Evolutionary conservation across 2,888 invertebrate genomes (phyloP).

Genomic region (Caenorhabditis imperialis): DNA sequence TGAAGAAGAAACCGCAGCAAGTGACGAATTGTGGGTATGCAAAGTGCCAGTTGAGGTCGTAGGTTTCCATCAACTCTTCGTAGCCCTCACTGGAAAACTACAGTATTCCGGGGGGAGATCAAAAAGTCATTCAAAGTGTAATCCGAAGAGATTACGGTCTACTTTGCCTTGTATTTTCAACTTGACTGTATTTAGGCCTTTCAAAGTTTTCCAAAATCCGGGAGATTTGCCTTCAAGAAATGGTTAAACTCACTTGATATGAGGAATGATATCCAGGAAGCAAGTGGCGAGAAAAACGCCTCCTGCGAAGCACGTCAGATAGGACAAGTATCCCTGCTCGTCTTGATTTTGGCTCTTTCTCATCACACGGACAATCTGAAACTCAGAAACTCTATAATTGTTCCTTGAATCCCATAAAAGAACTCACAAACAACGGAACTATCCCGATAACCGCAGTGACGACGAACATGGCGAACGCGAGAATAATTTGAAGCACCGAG

Average conservation of each 20-base stretch:
- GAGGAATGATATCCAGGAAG: conserved; percentile 74
- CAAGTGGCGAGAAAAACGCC: conserved; percentile 75
- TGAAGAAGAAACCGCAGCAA: conserved; percentile 76
- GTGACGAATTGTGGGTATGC: conserved; percentile 75
- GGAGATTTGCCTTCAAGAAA: not conserved
- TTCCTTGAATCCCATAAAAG: not conserved
- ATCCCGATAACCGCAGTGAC: conserved; percentile 44
- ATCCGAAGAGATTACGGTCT: not conserved
- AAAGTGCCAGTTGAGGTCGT: conserved; percentile 56
- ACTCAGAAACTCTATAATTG: not conserved
- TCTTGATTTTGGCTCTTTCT: conserved; percentile 52
- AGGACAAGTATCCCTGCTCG: conserved; percentile 47
- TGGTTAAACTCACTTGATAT: conserved; percentile 65
- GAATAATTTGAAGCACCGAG: conserved; percentile 33
- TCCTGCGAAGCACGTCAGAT: conserved; percentile 59
- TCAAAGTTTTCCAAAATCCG: too few species aligned
- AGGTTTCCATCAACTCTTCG: conserved; percentile 44
- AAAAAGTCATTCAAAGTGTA: not conserved
- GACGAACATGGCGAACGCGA: conserved; percentile 45
- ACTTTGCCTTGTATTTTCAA: not conserved
- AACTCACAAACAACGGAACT: conserved; percentile 43
- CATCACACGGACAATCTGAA: conserved; percentile 49
- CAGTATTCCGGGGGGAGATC: not conserved
- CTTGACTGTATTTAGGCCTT: not conserved
- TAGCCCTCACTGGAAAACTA: conserved; percentile 57